Conservation (phyloP, 2,888 invertebrate species). For the Andrena haemorrhoa region DNA sequence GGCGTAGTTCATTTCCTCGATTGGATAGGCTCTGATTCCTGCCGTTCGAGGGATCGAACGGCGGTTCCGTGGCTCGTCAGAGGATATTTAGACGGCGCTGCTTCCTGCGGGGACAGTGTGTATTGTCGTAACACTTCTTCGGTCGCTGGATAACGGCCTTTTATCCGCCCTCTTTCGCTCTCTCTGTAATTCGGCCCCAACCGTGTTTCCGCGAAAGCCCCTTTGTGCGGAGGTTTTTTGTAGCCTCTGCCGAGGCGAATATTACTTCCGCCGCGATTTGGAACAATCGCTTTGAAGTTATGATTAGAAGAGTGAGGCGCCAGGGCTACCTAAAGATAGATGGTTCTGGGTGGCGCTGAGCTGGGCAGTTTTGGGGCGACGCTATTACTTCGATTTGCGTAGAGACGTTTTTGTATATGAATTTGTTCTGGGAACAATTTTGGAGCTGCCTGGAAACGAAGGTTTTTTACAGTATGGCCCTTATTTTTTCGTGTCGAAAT, state of each 20-base stretch:
- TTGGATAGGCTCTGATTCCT: slow-evolving; percentile 52
- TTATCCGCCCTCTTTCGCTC: slow-evolving; percentile 15
- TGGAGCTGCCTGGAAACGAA: too few species aligned
- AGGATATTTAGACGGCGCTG: slow-evolving; percentile 47
- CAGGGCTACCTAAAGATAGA: neutral
- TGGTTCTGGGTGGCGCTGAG: neutral
- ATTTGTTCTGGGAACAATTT: too few species aligned
- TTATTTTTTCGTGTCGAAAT: too few species aligned
- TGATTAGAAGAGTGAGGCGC: slow-evolving; percentile 12
- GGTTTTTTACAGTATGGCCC: too few species aligned
- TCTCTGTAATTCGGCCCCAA: slow-evolving; percentile 28
- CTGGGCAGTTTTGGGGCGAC: neutral
- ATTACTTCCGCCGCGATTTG: slow-evolving; percentile 35
- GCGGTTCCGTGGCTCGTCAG: slow-evolving; percentile 13
- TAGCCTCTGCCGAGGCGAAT: slow-evolving; percentile 26
- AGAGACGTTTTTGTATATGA: too few species aligned
- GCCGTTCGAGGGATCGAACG: slow-evolving; percentile 37
- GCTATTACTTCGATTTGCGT: neutral
- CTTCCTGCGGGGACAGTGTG: slow-evolving; percentile 27
- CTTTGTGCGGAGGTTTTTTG: slow-evolving; percentile 11
- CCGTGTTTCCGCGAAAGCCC: slow-evolving; percentile 24
- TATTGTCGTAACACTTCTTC: slow-evolving; percentile 38
- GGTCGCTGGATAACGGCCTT: slow-evolving; percentile 1
- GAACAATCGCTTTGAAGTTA: slow-evolving; percentile 34
- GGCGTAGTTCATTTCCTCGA: slow-evolving; percentile 47